Evolutionary conservation across 2,888 invertebrate species (phyloP).

Genomic region (Acheta domesticus): DNA sequence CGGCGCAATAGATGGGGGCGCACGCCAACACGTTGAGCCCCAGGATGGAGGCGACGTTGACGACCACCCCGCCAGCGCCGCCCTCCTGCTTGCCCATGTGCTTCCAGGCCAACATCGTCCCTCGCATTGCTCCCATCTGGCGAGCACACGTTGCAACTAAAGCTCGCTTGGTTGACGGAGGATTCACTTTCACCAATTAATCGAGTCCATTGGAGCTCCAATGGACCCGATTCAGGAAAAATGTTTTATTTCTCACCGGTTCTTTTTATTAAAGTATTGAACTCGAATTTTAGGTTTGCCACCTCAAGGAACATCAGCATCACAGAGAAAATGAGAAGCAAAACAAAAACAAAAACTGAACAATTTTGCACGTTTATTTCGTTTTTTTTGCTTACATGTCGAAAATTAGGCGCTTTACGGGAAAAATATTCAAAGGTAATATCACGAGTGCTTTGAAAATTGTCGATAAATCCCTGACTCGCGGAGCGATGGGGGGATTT

Average conservation of each 20-base stretch:
- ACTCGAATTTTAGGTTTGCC: not conserved
- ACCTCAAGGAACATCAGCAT: not conserved
- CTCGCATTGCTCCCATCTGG: slow-evolving; percentile 40
- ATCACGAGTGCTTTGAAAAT: too few relatives aligned
- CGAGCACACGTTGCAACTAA: too few relatives aligned
- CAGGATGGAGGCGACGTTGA: slow-evolving; percentile 62
- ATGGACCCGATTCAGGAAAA: too few relatives aligned
- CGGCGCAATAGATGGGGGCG: slow-evolving; percentile 58
- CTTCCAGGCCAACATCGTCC: slow-evolving; percentile 56
- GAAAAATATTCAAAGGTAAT: too few relatives aligned
- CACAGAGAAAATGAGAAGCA: not conserved
- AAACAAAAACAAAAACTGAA: not conserved
- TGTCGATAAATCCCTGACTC: too few relatives aligned
- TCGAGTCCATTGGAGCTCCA: too few relatives aligned
- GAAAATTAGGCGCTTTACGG: not conserved
- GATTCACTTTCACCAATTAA: too few relatives aligned
- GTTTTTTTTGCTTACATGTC: not conserved
- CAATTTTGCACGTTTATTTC: not conserved
- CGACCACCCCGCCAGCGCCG: slow-evolving; percentile 59
- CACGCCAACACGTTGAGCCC: slow-evolving; percentile 53
- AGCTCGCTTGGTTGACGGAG: too few relatives aligned
- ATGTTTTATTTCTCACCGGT: too few relatives aligned
- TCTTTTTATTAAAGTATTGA: not conserved
- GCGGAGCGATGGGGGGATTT: too few relatives aligned
- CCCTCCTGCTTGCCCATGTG: slow-evolving; percentile 57